Conservation (phyloP, 2,797 vertebrate species). For the Acanthornis magna region DNA sequence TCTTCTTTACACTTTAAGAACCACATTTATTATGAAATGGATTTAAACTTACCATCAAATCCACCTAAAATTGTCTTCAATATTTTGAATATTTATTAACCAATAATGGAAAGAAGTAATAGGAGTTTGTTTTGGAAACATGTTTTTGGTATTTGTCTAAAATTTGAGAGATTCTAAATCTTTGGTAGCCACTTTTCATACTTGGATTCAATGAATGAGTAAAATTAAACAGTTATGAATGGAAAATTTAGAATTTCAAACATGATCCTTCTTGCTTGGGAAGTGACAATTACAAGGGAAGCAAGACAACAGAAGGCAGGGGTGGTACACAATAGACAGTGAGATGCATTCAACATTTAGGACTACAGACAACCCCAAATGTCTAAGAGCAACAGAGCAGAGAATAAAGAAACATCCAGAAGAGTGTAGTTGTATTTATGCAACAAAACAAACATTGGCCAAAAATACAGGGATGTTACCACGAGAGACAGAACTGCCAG, state of each 20-base stretch:
- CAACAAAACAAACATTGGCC: neutral
- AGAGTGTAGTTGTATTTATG: neutral
- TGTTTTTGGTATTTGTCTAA: neutral
- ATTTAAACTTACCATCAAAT: neutral
- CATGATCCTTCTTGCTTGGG: neutral
- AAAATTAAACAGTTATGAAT: neutral
- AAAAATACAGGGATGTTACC: neutral
- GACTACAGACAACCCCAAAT: neutral
- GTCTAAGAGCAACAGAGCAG: neutral
- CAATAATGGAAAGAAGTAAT: neutral
- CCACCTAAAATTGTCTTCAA: neutral
- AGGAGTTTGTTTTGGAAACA: neutral
- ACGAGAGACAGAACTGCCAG: neutral
- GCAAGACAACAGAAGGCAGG: neutral
- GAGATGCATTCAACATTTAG: neutral
- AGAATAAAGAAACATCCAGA: constrained; percentile 10
- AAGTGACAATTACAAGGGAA: neutral
- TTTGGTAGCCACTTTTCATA: neutral
- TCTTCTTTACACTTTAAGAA: neutral
- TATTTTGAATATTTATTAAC: neutral
- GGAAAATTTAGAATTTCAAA: neutral
- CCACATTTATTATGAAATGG: neutral
- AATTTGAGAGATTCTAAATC: neutral
- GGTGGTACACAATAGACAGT: neutral
- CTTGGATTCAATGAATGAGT: neutral